Base-by-base conservation (phyloP, 2,113 vertebrate genomes). In the Rhynchomys soricoides region DNA sequence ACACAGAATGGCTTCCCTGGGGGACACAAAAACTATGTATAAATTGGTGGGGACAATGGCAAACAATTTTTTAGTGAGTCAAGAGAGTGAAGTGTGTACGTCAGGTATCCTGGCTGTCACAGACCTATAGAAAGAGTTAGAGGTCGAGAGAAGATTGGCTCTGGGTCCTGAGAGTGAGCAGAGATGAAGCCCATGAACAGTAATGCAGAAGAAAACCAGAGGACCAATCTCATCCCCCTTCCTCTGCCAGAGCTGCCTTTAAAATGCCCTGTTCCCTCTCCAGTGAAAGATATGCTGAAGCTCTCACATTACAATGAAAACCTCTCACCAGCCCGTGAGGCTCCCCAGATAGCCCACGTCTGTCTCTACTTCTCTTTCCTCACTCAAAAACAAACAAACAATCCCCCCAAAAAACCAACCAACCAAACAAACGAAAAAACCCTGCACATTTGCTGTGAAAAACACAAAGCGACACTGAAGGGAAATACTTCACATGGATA, bases 401-500 rank as follows among this genome's bases (percentile, higher is more conserved):
- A 52, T n/a, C n/a, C n/a, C n/a, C n/a, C n/a, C 6, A 59, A 22
- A 1, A 24, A 21, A 57, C 3, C 3, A 57, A 57, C 21, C 7
- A 26, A 10, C 12, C 52, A 26, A 64, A 64, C 59, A 62, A 29
- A 64, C 13, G 16, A 55, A 55, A 55, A 55, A 8, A 52, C 12
- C 7, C 52, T 0, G 0, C 71, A 91, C 19, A n/a, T 87, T 89
- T 89, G 55, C 78, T 83, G 19, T 75, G 40, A 93, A 89, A 97
- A 70, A 26, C 43, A 50, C 59, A 48, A 21, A 48, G 64, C 10
- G 59, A 57, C 48, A 74, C 62, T 82, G 34, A 73, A 95, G 78
- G 21, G 59, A 91, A 96, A 68, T 78, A 83, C 37, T 86, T 94
- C 64, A 50, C 91, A 52, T 19, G 48, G 77, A 68, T 55, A 92